Evolutionary conservation across 1,140 invertebrate species (phyloP), one percentile per base, ranked within the genome.

Genomic region (Cyclina sinensis): DNA sequence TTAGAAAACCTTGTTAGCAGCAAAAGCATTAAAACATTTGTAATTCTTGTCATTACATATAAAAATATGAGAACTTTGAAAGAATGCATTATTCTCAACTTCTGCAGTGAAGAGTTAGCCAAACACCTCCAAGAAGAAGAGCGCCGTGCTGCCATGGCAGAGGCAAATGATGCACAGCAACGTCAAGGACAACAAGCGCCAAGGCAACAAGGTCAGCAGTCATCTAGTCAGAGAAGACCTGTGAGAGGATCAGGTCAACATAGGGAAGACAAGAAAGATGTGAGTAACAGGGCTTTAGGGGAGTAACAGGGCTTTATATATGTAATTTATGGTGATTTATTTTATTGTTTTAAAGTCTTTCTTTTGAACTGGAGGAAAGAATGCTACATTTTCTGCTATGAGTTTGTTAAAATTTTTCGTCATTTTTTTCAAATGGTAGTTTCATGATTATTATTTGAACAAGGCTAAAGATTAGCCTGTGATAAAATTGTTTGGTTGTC

Each of bases 101-200:
- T n/a, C n/a, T n/a, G n/a, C 92, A 96, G 96, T 92, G 94, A 95
- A 89, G 95, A 96, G 79, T 88, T 96, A 62, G 96, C 96, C 18
- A 91, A 93, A 81, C 91, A 94, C 48, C 92, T 96, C 5, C 95
- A 96, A 89, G 95, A 96, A 91, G 96, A 96, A 79, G 91, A 95
- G 70, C 46, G 90, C 7, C 62, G 85, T 32, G 92, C 92, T 51
- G 90, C 90, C n/a, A 68, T 86, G 73, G 68, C 74, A 18, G 70
- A 86, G 27, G 81, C 81, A 24, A 37, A 54, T 68, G 59, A 65
- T n/a, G 57, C 62, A 4, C 59, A 65, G 46, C n/a, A 16, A 18
- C 59, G 62, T n/a, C 27, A 62, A n/a, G 43, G 59, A 12, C 65
- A 51, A 14, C 43, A 21, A 68, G 24, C 30, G 7, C 81, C 62